Evolutionary conservation across 2,888 invertebrate species (phyloP).

Genomic region (Dynastes maya): DNA sequence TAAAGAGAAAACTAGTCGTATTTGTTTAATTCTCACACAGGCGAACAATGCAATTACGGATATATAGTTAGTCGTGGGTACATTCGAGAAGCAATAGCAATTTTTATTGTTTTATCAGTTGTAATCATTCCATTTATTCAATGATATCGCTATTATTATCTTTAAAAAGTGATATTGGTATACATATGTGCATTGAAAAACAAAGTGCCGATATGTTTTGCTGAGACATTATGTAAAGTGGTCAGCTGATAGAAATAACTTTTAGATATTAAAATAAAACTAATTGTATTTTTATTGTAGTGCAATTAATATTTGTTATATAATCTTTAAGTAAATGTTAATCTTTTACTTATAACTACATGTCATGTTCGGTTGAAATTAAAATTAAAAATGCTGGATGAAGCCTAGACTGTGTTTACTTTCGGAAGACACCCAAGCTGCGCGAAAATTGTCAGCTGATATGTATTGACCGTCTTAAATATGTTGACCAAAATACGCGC

Average conservation of each 20-base stretch:
- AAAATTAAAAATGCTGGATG: too few species aligned
- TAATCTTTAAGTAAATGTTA: too few species aligned
- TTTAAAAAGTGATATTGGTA: conserved; percentile 8
- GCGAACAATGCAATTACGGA: not conserved
- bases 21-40: not conserved
- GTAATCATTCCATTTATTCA: conserved; percentile 12
- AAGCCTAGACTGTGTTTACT: too few species aligned
- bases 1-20: not conserved
- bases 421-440: too few species aligned
- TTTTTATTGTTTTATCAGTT: conserved; percentile 35
- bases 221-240: too few species aligned
- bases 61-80: not conserved
- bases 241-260: not conserved
- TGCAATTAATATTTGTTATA: too few species aligned
- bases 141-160: conserved; percentile 26
- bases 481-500: too few species aligned
- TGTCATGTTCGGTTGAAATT: too few species aligned
- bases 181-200: not conserved
- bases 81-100: not conserved
- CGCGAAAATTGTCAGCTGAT: too few species aligned
- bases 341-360: too few species aligned
- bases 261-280: not conserved
- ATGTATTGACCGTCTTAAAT: too few species aligned
- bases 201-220: not conserved
- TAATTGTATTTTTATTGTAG: too few species aligned